These are phyloP conservation scores for Podarcis cretensis DNA, from an alignment of 2,113 vertebrate genomes.

Conservation along the genomic window DNA sequence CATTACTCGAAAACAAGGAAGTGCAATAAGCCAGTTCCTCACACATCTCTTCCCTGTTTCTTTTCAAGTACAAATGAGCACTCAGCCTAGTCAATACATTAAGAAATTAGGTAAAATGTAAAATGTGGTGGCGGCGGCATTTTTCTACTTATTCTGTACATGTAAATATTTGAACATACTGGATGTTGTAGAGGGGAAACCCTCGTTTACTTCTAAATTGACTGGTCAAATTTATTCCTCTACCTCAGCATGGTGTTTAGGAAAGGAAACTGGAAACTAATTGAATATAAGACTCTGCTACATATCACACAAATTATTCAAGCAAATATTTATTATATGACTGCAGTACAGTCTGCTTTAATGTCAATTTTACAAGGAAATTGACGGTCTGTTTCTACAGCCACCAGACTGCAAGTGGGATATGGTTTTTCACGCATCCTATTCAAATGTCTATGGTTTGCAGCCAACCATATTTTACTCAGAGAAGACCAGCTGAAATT, in stretches of 20 bases:
- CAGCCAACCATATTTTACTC: no score
- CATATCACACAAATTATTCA: background rate
- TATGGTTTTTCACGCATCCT: background rate
- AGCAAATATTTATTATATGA: background rate
- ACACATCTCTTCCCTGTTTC: background rate
- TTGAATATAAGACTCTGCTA: background rate
- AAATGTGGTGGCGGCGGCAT: fast-evolving
- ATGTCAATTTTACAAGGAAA: background rate
- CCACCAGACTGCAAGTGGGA: background rate
- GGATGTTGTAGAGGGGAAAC: background rate
- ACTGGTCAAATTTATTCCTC: background rate
- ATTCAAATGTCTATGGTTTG: background rate
- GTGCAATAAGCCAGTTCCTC: background rate
- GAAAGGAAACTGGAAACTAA: background rate
- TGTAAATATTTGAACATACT: background rate
- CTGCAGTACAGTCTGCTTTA: background rate
- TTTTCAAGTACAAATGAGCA: background rate
- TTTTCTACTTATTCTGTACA: background rate
- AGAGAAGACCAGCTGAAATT: no score
- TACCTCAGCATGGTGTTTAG: background rate
- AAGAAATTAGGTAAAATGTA: background rate
- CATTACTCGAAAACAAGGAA: background rate
- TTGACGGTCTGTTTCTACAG: background rate
- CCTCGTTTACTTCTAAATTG: background rate
- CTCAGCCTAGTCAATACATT: background rate